Conservation (phyloP, 2,888 invertebrate species). For the Parnassius smintheus region DNA sequence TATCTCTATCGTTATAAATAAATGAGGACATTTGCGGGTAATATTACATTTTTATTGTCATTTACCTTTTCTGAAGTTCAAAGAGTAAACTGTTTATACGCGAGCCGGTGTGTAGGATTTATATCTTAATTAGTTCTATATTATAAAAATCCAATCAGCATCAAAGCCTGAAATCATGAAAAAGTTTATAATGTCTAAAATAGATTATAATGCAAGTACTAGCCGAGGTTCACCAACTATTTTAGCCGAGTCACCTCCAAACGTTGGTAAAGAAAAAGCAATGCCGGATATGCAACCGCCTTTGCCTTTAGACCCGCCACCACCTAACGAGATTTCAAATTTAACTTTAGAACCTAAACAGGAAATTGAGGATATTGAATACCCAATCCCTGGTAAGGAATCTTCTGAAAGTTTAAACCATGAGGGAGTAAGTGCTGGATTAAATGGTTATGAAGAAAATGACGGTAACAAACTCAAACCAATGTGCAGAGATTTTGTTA, state of each 20-base stretch:
- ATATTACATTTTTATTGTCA: too few relatives aligned
- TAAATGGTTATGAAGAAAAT: slow-evolving; percentile 5
- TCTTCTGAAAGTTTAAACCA: slow-evolving; percentile 5
- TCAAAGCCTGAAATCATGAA: slow-evolving; percentile 49
- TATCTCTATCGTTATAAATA: too few relatives aligned
- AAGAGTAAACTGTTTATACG: too few relatives aligned
- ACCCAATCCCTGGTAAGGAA: slow-evolving; percentile 14
- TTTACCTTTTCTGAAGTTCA: too few relatives aligned
- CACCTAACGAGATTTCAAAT: slow-evolving; percentile 28
- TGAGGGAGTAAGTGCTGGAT: slow-evolving; percentile 5
- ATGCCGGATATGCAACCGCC: slow-evolving; percentile 34
- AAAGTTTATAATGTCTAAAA: slow-evolving; percentile 55
- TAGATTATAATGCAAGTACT: slow-evolving; percentile 41
- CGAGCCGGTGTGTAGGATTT: too few relatives aligned
- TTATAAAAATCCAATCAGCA: slow-evolving; percentile 32
- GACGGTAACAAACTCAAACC: slow-evolving; percentile 24
- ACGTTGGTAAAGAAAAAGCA: slow-evolving; percentile 8
- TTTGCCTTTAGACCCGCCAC: slow-evolving; percentile 36
- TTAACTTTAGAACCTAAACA: slow-evolving; percentile 30
- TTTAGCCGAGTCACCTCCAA: slow-evolving; percentile 11
- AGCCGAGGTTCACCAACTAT: slow-evolving; percentile 26
- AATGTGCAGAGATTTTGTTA: slow-evolving; percentile 58
- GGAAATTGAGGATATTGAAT: slow-evolving; percentile 32
- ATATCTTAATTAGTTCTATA: too few relatives aligned
- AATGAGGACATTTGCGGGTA: too few relatives aligned